These are phyloP conservation scores for Cavia porcellus DNA, from an alignment of 2,113 vertebrate genomes.

Conservation along the genomic window DNA sequence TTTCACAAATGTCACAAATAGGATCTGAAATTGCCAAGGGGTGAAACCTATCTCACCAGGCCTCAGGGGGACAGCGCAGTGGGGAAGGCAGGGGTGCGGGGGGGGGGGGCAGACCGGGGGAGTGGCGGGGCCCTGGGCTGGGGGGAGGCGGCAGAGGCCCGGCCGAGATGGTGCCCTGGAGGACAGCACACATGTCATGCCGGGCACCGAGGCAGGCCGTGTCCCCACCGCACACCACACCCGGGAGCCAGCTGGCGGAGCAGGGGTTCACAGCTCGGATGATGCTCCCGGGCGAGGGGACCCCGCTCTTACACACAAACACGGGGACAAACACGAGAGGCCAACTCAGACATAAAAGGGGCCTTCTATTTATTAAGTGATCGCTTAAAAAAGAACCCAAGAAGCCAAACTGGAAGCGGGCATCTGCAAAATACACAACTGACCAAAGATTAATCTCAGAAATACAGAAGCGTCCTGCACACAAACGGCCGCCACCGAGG, in stretches of 20 bases:
- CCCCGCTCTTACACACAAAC: not conserved
- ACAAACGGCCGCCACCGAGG: not conserved
- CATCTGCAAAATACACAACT: not conserved
- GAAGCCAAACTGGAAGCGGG: not conserved
- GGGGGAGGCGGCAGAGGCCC: not conserved
- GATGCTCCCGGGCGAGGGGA: no score
- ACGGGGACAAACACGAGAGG: not conserved
- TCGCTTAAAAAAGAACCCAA: not conserved
- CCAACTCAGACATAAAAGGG: not conserved
- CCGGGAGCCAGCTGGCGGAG: not conserved
- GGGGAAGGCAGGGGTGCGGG: not conserved
- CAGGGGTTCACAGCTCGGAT: not conserved
- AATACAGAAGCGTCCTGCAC: not conserved
- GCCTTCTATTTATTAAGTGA: not conserved
- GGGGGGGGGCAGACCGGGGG: not conserved
- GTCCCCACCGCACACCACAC: no score
- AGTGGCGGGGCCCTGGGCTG: not conserved
- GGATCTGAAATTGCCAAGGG: not conserved
- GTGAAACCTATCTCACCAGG: not conserved
- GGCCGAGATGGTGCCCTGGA: not conserved
- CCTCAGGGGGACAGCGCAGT: not conserved
- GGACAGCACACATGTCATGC: not conserved
- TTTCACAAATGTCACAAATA: not conserved
- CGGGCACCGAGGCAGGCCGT: no score
- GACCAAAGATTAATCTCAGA: not conserved